Percentiles rank a stretch among this genome's conserved stretches.
phyloP scores from a whole-genome alignment of 2,113 vertebrate genomes.

The Leptocoma aspasia region DNA sequence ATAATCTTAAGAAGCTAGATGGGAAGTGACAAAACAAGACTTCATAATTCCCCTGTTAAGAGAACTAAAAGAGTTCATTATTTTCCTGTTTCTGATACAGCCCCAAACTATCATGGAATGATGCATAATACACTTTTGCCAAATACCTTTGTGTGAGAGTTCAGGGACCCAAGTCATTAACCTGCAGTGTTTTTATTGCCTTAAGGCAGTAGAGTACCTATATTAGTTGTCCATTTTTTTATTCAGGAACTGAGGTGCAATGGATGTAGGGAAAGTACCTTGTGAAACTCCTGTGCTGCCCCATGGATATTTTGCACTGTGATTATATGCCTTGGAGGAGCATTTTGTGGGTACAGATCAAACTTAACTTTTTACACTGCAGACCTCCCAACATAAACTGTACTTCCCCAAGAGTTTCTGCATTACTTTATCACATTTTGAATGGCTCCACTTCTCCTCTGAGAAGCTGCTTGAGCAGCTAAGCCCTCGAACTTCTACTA shows the following conservation, averaged over 20 bases:
- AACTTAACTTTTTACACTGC: background rate
- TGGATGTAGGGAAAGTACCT: background rate
- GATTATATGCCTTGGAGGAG: background rate
- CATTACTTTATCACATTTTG: background rate
- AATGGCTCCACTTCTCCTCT: background rate
- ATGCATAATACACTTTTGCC: background rate
- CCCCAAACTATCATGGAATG: background rate
- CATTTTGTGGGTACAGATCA: background rate
- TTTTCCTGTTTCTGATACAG: background rate
- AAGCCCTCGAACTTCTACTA: background rate
- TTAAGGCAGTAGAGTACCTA: background rate
- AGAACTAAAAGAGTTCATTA: background rate
- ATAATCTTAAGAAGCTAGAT: background rate
- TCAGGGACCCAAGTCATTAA: background rate
- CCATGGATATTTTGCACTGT: background rate
- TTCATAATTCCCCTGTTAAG: background rate
- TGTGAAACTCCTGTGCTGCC: background rate
- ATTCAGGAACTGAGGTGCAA: background rate
- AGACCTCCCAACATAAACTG: background rate
- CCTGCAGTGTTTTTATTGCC: background rate
- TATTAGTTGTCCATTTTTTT: background rate
- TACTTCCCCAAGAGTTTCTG: background rate
- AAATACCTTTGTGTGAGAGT: background rate
- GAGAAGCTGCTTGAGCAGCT: background rate
- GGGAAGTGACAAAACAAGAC: background rate